These are phyloP conservation scores for Microctenopoma stevenorrisi DNA, from an alignment of 2,797 vertebrate species.

Conservation along the genomic window DNA sequence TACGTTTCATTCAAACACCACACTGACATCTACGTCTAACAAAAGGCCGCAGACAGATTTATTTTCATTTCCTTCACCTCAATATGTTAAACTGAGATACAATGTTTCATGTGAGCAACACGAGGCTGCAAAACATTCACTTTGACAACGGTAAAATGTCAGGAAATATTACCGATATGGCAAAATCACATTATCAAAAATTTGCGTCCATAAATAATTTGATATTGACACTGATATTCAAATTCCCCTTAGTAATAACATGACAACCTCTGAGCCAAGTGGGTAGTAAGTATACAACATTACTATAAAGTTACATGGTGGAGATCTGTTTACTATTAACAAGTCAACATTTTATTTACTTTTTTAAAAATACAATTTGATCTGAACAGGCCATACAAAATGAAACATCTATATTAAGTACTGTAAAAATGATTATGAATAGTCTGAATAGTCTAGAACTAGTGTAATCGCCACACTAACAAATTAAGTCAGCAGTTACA, in stretches of 20 bases:
- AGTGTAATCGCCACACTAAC: conserved; percentile 29
- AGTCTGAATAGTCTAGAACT: conserved; percentile 24
- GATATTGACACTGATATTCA: conserved; percentile 15
- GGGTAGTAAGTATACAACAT: conserved; percentile 36
- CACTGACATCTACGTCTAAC: conserved; percentile 8
- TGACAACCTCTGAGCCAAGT: conserved; percentile 24
- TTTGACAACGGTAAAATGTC: conserved; percentile 40
- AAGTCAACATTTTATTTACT: conserved; percentile 12
- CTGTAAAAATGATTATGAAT: not conserved
- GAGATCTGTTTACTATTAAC: conserved; percentile 2
- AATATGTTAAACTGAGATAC: conserved; percentile 41
- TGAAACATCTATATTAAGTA: conserved; percentile 5
- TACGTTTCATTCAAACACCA: conserved; percentile 1
- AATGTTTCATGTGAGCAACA: conserved; percentile 13
- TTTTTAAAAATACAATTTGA: conserved; percentile 23
- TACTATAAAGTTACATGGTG: conserved; percentile 38
- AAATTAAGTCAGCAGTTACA: conserved; percentile 36
- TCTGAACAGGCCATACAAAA: conserved; percentile 25
- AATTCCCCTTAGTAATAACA: conserved; percentile 13
- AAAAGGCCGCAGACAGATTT: conserved; percentile 30
- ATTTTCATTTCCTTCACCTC: conserved; percentile 31
- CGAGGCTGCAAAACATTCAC: conserved; percentile 41
- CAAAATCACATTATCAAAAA: conserved; percentile 42
- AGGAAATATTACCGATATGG: conserved; percentile 42
- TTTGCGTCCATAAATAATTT: conserved; percentile 28